These are phyloP conservation scores for Trichonephila clavata DNA, from an alignment of 1,140 invertebrate genomes.

Conservation along the genomic window DNA sequence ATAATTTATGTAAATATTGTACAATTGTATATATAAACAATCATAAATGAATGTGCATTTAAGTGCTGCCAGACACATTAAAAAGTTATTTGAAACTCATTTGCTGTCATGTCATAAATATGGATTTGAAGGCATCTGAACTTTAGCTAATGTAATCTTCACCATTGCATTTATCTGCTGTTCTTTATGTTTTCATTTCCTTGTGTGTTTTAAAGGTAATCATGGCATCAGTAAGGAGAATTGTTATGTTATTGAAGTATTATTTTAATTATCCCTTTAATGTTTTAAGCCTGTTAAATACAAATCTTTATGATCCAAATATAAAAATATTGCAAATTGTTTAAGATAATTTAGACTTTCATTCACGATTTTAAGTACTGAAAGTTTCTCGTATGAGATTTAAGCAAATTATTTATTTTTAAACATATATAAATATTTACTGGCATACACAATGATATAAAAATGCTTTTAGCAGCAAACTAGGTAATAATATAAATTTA, in stretches of 20 bases:
- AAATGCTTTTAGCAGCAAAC: conserved; percentile 75
- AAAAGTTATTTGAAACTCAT: conserved; percentile 66
- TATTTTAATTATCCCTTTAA: conserved; percentile 32
- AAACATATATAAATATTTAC: conserved; percentile 21
- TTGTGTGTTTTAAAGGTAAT: conserved; percentile 28
- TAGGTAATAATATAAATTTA: conserved; percentile 62
- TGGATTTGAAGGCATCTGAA: conserved; percentile 44
- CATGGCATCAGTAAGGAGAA: conserved; percentile 25
- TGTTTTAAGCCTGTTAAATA: conserved; percentile 7
- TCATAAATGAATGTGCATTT: conserved; percentile 74
- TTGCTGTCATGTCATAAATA: conserved; percentile 70
- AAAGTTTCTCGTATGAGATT: not conserved
- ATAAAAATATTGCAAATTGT: not conserved
- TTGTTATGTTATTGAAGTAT: conserved; percentile 21
- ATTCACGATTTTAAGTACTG: not conserved
- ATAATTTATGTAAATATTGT: conserved; percentile 74
- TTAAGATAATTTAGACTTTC: not conserved
- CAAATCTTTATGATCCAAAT: not conserved
- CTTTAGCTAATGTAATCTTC: conserved; percentile 55
- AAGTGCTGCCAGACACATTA: conserved; percentile 73
- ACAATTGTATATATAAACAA: conserved; percentile 73
- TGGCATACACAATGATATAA: conserved; percentile 76
- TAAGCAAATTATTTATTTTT: conserved; percentile 8
- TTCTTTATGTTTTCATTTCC: conserved; percentile 55
- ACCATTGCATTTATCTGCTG: conserved; percentile 66